Base-by-base conservation (phyloP, 2,888 invertebrate species). In the Sphecodes monilicornis region DNA sequence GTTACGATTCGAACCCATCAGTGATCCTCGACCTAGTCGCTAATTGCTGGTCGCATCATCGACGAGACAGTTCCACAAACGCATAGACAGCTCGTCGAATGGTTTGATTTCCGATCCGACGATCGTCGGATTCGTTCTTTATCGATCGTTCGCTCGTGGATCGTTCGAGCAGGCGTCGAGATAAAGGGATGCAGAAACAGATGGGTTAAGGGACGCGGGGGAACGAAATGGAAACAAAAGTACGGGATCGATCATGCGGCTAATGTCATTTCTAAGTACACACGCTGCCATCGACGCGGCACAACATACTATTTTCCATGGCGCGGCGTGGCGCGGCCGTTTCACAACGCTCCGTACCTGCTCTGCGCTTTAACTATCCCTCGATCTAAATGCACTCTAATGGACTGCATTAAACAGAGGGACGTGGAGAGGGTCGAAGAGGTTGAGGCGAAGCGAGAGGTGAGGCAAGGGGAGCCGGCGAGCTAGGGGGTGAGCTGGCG, bases 351-450 rank as follows among this genome's bases (percentile, higher is more conserved):
- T 89, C 88, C 89, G 90, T 91, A 91, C 86, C 91, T 91, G 90
- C 89, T 86, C 92, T 90, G 90, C 91, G 93, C 92, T 94, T 94
- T 93, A 94, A 94, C 94, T 94, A 94, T 94, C 93, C 93, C 93
- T 92, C 94, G 94, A 94, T 94, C 94, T 94, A 94, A 94, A 94
- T 94, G 94, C 94, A 94, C 94, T 94, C 94, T 94, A 94, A 94
- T 94, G 94, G 94, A 94, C 94, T 94, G 94, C 94, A 94, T 94
- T 94, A 94, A 94, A 94, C 92, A 93, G 93, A 91, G 91, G 89
- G 93, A 91, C 90, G 92, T n/a, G 90, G 80, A 86, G 89, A 82
- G 87, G 71, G 83, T 50, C 77, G 57, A 76, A n/a, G 79, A 86
- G 88, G 83, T 72, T 78, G 76, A 72, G 77, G 85, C 41, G 81